These are phyloP conservation scores for Eupithecia vulgata DNA, from an alignment of 2,888 invertebrate species.

Conservation along the genomic window DNA sequence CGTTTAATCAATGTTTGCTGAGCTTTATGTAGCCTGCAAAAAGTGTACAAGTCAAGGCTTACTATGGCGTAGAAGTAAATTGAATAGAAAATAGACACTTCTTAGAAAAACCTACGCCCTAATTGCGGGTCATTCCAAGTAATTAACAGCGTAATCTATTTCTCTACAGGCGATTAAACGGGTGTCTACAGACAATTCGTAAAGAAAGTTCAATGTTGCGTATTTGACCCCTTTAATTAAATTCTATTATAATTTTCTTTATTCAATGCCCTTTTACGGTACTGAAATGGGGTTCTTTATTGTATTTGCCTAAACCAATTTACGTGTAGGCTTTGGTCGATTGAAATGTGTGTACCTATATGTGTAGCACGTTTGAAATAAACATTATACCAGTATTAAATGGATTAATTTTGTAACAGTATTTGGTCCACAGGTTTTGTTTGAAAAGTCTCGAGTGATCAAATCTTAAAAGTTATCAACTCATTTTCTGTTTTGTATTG, in stretches of 20 bases:
- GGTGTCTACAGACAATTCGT: conserved; percentile 22
- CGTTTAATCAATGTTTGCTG: too few species aligned
- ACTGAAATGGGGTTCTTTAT: conserved; percentile 13
- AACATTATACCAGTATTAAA: conserved; percentile 1
- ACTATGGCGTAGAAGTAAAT: neutral
- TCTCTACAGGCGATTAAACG: conserved; percentile 40
- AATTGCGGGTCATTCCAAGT: conserved; percentile 43
- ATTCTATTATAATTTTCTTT: conserved; percentile 33
- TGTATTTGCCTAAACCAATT: conserved; percentile 14
- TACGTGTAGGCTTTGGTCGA: conserved; percentile 8
- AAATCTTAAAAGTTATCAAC: neutral
- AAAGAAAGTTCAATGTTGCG: conserved; percentile 28
- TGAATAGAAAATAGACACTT: conserved; percentile 6
- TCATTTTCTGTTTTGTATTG: neutral
- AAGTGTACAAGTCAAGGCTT: neutral
- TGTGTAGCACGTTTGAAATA: neutral
- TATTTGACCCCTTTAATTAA: conserved; percentile 33
- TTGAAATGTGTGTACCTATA: neutral
- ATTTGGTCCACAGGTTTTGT: neutral
- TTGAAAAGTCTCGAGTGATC: neutral
- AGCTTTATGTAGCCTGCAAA: neutral
- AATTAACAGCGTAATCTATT: conserved; percentile 41
- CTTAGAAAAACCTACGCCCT: conserved; percentile 26
- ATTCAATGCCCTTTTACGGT: conserved; percentile 23
- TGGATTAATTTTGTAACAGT: neutral